Percentiles rank a stretch among this genome's conserved stretches.
Evolutionary conservation across 2,113 vertebrate genomes (phyloP).

Genomic region (Oncorhynchus mykiss): DNA sequence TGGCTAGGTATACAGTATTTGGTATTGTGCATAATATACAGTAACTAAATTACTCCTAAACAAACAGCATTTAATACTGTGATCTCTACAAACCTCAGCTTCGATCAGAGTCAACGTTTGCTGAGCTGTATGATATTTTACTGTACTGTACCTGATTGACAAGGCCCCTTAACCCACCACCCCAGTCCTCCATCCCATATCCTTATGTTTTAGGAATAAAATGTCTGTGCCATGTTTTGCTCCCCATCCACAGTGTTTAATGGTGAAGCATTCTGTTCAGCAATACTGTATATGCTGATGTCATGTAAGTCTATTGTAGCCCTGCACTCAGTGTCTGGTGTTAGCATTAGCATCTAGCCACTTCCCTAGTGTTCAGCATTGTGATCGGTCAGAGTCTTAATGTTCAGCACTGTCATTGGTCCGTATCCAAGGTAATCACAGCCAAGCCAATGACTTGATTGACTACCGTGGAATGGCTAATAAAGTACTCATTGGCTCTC

Average conservation of each 20-base stretch:
- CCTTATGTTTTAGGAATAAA: constrained; percentile 22
- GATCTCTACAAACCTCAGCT: neutral
- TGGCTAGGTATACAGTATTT: too few species aligned
- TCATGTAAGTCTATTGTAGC: constrained; percentile 65
- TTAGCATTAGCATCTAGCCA: constrained; percentile 50
- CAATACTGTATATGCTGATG: constrained; percentile 32
- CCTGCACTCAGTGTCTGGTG: constrained; percentile 38
- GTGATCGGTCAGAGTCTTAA: neutral
- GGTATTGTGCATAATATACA: neutral
- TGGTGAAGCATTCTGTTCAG: constrained; percentile 51
- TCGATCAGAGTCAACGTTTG: too few species aligned
- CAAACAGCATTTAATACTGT: neutral
- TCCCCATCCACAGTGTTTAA: constrained; percentile 65
- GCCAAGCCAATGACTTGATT: neutral
- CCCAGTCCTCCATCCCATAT: neutral
- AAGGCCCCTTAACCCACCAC: neutral
- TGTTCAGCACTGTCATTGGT: too few species aligned
- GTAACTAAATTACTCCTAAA: neutral
- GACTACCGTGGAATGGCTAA: neutral
- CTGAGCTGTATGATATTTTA: neutral
- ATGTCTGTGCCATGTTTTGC: constrained; percentile 34
- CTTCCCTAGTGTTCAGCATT: constrained; percentile 6
- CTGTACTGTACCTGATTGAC: neutral
- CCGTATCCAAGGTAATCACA: neutral
- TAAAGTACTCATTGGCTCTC: neutral